A percentile compares a stretch with the other conserved stretches of the same genome.
phyloP scores from a whole-genome alignment of 2,797 vertebrate species.

The Anolis apletophallus region DNA sequence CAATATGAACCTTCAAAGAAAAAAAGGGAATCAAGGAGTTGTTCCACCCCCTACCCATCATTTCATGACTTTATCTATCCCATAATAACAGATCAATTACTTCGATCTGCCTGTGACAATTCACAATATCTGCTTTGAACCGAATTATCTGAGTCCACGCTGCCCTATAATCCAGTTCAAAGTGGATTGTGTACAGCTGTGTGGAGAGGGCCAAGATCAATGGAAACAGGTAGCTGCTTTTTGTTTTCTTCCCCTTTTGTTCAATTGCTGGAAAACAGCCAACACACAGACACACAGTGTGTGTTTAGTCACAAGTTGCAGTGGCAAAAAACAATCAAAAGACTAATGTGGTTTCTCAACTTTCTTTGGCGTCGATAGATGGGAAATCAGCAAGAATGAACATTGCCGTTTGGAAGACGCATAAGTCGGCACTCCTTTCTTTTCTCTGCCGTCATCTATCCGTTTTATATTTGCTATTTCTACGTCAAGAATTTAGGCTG shows the following conservation, averaged over 20 bases:
- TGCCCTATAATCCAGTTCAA: too few relatives aligned
- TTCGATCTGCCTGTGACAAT: background rate
- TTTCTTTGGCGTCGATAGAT: conserved; percentile 19
- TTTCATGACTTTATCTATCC: background rate
- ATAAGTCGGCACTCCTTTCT: background rate
- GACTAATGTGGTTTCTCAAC: conserved; percentile 10
- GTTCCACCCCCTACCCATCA: background rate
- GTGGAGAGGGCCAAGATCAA: background rate
- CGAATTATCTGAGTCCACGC: too few relatives aligned
- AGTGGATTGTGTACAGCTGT: too few relatives aligned
- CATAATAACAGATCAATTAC: background rate
- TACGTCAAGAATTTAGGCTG: background rate
- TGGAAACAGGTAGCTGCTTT: background rate
- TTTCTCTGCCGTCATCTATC: background rate
- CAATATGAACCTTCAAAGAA: background rate
- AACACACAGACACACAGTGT: background rate
- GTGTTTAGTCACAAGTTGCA: conserved; percentile 14
- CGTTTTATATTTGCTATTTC: background rate
- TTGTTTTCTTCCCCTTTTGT: conserved; percentile 18
- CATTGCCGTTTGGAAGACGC: background rate
- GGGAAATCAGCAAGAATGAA: background rate
- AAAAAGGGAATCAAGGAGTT: background rate
- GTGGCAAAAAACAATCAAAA: conserved; percentile 38
- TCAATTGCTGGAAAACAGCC: conserved; percentile 48
- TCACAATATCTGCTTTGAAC: too few relatives aligned